A percentile compares a stretch with the other conserved stretches of the same genome.
Evolutionary conservation across 2,113 vertebrate genomes (phyloP).

Genomic region (Plectropomus leopardus): DNA sequence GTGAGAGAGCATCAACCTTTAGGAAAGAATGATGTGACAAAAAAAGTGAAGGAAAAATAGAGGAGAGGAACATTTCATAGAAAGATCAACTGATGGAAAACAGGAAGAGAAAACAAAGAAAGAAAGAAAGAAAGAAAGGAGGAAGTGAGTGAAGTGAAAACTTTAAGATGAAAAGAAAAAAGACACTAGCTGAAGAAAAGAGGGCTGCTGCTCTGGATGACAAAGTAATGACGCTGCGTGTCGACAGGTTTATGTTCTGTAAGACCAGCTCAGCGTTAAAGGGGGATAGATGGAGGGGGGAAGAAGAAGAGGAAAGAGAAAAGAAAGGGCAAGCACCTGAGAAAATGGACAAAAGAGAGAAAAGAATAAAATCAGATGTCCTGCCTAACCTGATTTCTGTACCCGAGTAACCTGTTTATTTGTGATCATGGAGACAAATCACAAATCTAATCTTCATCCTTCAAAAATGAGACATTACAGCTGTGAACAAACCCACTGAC

Average conservation of each 20-base stretch:
- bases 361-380: no score
- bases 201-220: slow-evolving; percentile 49
- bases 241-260: slow-evolving; percentile 71
- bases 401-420: not conserved
- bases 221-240: slow-evolving; percentile 63
- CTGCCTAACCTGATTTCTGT: no score
- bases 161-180: slow-evolving; percentile 45
- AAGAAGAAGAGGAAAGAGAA: not conserved
- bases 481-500: no score
- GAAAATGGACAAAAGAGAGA: not conserved
- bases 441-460: no score
- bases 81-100: slow-evolving; percentile 31
- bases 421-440: not conserved
- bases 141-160: slow-evolving; percentile 49
- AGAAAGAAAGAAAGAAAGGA: not conserved
- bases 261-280: slow-evolving; percentile 21
- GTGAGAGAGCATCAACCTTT: slow-evolving; percentile 9
- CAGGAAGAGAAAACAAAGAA: not conserved
- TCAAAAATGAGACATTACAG: no score
- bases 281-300: not conserved
- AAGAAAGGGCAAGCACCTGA: not conserved
- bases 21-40: slow-evolving; percentile 39
- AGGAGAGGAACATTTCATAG: slow-evolving; percentile 8
- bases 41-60: slow-evolving; percentile 5
- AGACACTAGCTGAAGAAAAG: not conserved